A percentile compares a stretch with the other conserved stretches of the same genome.
Evolutionary conservation across 2,888 invertebrate species (phyloP).

Genomic region (Chesias legatella): DNA sequence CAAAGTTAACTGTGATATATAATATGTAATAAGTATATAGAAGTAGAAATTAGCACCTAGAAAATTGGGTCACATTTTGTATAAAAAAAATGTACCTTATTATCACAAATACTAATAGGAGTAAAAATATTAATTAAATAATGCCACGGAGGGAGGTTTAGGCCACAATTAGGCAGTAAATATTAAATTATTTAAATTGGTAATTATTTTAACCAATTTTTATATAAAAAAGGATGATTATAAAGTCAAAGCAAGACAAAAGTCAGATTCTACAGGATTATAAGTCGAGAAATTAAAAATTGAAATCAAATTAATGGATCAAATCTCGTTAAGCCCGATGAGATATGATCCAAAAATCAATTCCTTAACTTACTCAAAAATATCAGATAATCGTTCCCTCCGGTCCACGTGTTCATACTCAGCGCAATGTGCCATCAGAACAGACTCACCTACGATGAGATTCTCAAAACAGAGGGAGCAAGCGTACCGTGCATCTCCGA

Average conservation of each 20-base stretch:
- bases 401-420: conserved; percentile 52
- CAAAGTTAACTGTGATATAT: too few species aligned
- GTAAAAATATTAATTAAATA: too few species aligned
- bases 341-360: conserved; percentile 17
- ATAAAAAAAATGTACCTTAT: too few species aligned
- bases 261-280: too few species aligned
- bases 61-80: too few species aligned
- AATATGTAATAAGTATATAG: too few species aligned
- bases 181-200: too few species aligned
- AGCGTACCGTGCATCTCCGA: conserved; percentile 67
- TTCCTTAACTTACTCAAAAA: conserved; percentile 35
- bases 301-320: neutral
- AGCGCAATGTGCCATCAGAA: conserved; percentile 63
- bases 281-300: neutral
- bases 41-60: too few species aligned
- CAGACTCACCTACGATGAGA: conserved; percentile 62
- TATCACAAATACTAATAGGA: too few species aligned
- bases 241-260: conserved; percentile 4
- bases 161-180: too few species aligned
- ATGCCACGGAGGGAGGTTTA: too few species aligned
- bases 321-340: conserved; percentile 10
- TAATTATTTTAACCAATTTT: conserved; percentile 7
- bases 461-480: conserved; percentile 70
- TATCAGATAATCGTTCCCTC: conserved; percentile 48
- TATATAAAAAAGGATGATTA: conserved; percentile 4